A percentile compares a stretch with the other conserved stretches of the same genome.
phyloP scores from a whole-genome alignment of 1,140 invertebrate species.

The Drosophila ohnishii region DNA sequence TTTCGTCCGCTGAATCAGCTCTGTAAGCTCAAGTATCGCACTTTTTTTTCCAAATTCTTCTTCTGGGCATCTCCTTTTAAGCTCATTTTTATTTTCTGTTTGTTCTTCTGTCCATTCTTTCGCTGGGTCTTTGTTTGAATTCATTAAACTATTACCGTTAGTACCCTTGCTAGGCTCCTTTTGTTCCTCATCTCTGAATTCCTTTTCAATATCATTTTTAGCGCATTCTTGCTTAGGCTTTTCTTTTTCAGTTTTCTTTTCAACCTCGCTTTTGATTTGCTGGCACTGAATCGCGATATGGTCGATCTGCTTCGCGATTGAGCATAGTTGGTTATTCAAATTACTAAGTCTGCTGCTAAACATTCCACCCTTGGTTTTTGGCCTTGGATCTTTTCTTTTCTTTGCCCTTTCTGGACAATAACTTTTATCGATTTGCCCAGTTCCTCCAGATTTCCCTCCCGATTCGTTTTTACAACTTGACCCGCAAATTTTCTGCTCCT shows the following conservation, averaged over 20 bases:
- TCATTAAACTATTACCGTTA: not conserved
- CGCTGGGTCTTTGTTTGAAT: not conserved
- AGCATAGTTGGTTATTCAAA: not conserved
- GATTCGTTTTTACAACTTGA: not conserved
- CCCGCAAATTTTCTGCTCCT: not conserved
- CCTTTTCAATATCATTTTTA: not conserved
- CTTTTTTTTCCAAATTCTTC: not conserved
- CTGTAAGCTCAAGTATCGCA: not conserved
- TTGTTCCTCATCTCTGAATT: not conserved
- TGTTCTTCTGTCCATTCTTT: not conserved
- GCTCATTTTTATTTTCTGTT: not conserved
- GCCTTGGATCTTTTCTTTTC: not conserved
- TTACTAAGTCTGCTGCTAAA: not conserved
- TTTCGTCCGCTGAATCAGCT: not conserved
- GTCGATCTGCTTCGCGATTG: slow-evolving; percentile 15
- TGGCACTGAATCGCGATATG: slow-evolving; percentile 28
- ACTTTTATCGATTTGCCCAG: not conserved
- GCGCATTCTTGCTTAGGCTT: not conserved
- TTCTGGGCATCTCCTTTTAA: not conserved
- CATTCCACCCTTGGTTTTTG: no score
- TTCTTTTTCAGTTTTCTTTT: not conserved
- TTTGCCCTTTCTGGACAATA: no score
- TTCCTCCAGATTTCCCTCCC: not conserved
- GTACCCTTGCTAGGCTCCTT: not conserved
- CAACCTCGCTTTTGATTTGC: not conserved